phyloP scores from a whole-genome alignment of 2,113 vertebrate genomes.

The Mustelus asterias region DNA sequence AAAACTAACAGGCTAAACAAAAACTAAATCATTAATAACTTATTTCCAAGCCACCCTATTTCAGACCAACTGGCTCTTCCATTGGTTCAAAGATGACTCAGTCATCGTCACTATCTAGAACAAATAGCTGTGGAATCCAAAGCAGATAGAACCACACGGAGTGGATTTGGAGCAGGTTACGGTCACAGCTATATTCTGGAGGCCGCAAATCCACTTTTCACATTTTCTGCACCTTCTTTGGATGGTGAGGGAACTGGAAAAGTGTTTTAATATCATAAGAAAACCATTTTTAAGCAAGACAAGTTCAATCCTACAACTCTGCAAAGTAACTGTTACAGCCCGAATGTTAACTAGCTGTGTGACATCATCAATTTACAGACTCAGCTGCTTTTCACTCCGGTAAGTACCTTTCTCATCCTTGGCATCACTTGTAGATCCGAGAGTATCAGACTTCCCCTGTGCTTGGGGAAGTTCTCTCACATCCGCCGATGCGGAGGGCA shows the following conservation, averaged over 20 bases:
- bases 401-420: neutral
- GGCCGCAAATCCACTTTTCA: neutral
- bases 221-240: neutral
- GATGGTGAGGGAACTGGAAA: neutral
- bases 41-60: neutral
- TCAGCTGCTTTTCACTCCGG: conserved; percentile 7
- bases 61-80: neutral
- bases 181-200: neutral
- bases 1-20: neutral
- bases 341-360: neutral
- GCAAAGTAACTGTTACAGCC: neutral
- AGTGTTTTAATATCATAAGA: neutral
- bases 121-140: neutral
- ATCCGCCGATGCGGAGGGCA: conserved; percentile 43
- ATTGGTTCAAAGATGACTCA: neutral
- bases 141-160: neutral
- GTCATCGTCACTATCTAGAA: neutral
- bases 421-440: neutral
- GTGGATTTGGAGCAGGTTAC: neutral
- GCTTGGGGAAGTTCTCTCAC: conserved; percentile 41
- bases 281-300: neutral
- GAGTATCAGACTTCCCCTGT: conserved; percentile 36
- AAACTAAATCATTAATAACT: neutral
- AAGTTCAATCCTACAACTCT: neutral
- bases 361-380: neutral